Conservation (phyloP, 2,113 vertebrate genomes). For the Thunnus thynnus region DNA sequence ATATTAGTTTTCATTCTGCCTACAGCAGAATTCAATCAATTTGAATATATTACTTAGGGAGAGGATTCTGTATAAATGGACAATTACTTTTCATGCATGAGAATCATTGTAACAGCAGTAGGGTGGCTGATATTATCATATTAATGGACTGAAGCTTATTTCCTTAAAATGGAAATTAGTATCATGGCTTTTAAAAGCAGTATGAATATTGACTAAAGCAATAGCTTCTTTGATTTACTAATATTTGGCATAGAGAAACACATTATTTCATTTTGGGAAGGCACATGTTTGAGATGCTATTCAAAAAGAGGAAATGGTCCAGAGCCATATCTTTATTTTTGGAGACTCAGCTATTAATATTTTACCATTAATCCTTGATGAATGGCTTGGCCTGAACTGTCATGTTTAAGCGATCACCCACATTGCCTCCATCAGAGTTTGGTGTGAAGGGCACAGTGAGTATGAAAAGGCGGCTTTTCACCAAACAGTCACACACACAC, state of each 20-base stretch:
- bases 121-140: constrained; percentile 64
- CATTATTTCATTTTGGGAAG: background rate
- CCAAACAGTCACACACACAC: constrained; percentile 1
- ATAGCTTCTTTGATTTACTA: constrained; percentile 17
- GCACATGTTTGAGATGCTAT: background rate
- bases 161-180: constrained; percentile 58
- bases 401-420: constrained; percentile 52
- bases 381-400: constrained; percentile 48
- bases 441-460: constrained; percentile 42
- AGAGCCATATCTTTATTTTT: constrained; percentile 5
- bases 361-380: constrained; percentile 25
- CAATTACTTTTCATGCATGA: constrained; percentile 56
- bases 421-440: constrained; percentile 14
- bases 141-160: constrained; percentile 54
- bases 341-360: constrained; percentile 39
- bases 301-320: constrained; percentile 11
- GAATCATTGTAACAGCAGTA: constrained; percentile 42
- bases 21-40: constrained; percentile 53
- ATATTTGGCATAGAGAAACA: constrained; percentile 14
- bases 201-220: constrained; percentile 37
- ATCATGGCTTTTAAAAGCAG: constrained; percentile 2
- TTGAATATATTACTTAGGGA: constrained; percentile 61
- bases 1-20: constrained; percentile 48
- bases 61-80: constrained; percentile 54
- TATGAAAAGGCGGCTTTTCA: constrained; percentile 42